phyloP scores from a whole-genome alignment of 2,797 vertebrate genomes.

The Rhodeus uyekii region DNA sequence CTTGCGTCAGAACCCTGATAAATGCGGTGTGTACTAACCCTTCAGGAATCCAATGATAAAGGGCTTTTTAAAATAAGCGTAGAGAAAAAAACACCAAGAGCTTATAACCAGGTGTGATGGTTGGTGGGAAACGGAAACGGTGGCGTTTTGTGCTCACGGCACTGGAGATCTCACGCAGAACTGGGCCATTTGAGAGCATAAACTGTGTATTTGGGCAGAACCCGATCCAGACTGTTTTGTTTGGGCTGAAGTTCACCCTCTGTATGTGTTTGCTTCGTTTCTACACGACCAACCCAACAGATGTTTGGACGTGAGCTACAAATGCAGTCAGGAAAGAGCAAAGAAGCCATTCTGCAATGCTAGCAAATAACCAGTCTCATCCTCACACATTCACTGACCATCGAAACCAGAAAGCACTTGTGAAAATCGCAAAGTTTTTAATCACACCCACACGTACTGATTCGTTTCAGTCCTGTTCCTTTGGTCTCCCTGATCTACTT shows the following conservation, averaged over 20 bases:
- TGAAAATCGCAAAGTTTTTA: not conserved
- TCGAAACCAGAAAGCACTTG: not conserved
- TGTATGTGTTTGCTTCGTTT: slow-evolving; percentile 19
- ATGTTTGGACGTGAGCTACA: not conserved
- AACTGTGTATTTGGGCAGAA: slow-evolving; percentile 21
- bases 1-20: slow-evolving; percentile 68
- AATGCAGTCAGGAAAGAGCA: slow-evolving; percentile 2
- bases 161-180: not conserved
- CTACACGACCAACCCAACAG: slow-evolving; percentile 8
- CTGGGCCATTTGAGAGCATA: not conserved
- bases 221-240: slow-evolving; percentile 29
- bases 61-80: slow-evolving; percentile 52
- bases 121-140: slow-evolving; percentile 42
- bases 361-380: not conserved
- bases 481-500: not conserved
- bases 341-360: not conserved
- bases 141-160: not conserved
- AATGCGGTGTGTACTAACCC: slow-evolving; percentile 62
- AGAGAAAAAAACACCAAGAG: slow-evolving; percentile 49
- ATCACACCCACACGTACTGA: not conserved
- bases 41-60: slow-evolving; percentile 68
- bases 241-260: slow-evolving; percentile 5
- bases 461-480: not conserved
- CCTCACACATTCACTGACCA: not conserved
- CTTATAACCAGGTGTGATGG: slow-evolving; percentile 59